phyloP scores from a whole-genome alignment of 2,888 invertebrate species.

The Metalampra italica region DNA sequence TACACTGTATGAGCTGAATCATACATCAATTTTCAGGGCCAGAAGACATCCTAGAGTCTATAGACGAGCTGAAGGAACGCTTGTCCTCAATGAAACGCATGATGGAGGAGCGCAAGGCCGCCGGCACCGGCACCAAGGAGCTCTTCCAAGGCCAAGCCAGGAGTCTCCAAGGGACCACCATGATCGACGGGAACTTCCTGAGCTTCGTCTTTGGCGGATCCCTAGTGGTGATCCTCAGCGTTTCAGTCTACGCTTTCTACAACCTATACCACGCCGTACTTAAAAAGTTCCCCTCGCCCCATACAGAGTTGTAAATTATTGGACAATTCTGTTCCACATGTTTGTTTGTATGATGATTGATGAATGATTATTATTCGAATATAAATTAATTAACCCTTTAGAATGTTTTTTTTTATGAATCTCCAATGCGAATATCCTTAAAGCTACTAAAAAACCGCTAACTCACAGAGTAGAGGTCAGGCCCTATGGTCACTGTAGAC shows the following conservation, averaged over 20 bases:
- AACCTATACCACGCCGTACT: constrained; percentile 82
- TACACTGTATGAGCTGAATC: no score
- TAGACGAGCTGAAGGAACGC: constrained; percentile 88
- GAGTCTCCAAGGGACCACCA: constrained; percentile 75
- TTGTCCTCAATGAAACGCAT: constrained; percentile 88
- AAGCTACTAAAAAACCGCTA: no score
- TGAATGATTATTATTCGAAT: no score
- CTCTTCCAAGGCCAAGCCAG: constrained; percentile 67
- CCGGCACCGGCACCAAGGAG: constrained; percentile 67
- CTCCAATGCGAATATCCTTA: no score
- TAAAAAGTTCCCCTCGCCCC: constrained; percentile 89
- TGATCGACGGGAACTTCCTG: constrained; percentile 90
- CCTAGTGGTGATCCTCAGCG: constrained; percentile 86
- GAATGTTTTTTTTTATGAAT: no score
- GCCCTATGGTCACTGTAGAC: no score
- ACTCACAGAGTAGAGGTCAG: no score
- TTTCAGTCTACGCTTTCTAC: constrained; percentile 91
- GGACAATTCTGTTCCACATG: background rate
- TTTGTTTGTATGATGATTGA: no score
- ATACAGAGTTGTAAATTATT: constrained; percentile 84
- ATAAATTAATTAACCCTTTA: no score
- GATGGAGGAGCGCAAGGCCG: constrained; percentile 85
- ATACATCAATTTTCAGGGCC: constrained; percentile 30
- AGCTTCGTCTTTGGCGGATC: constrained; percentile 90
- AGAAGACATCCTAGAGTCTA: constrained; percentile 81